A percentile compares a stretch with the other conserved stretches of the same genome.
Conservation (phyloP, 2,113 vertebrate species). For the Thalassoma bifasciatum region DNA sequence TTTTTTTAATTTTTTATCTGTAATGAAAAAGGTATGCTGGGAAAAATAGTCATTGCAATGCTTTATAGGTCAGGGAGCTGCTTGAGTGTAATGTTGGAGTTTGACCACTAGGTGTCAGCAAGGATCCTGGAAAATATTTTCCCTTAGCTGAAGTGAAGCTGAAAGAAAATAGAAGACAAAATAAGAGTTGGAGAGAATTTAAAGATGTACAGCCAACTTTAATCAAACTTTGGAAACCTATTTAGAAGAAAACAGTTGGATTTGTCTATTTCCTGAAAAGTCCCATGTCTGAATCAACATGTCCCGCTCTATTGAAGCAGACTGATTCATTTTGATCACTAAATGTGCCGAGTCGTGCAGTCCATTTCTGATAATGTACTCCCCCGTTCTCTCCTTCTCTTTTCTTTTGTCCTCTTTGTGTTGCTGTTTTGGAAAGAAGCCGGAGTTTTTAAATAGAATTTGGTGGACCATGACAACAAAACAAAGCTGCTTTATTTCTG, state of each 20-base stretch:
- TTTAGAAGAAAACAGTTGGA: background rate
- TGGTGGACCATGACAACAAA: constrained; percentile 73
- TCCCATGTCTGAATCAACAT: constrained; percentile 37
- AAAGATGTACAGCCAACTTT: background rate
- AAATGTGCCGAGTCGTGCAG: constrained; percentile 12
- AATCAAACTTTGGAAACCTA: constrained; percentile 2
- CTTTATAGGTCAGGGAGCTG: background rate
- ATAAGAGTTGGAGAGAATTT: too few species aligned
- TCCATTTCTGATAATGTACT: constrained; percentile 37
- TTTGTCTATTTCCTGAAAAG: background rate
- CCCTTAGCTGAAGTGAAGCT: too few species aligned
- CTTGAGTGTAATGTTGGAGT: background rate
- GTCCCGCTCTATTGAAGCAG: constrained; percentile 40
- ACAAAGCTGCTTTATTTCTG: constrained; percentile 77
- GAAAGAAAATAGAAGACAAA: too few species aligned
- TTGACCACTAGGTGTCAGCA: constrained; percentile 53
- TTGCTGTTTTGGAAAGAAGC: constrained; percentile 52
- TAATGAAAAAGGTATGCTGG: constrained; percentile 1
- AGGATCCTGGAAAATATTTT: constrained; percentile 17
- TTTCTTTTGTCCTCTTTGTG: constrained; percentile 40
- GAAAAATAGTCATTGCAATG: background rate
- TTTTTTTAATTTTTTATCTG: background rate
- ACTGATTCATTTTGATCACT: constrained; percentile 53
- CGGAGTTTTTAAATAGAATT: constrained; percentile 70
- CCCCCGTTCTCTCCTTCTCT: constrained; percentile 7